Percentiles rank a stretch among this genome's conserved stretches.
Evolutionary conservation across 1,140 invertebrate species (phyloP).

Genomic region (Saccostrea glomerata): DNA sequence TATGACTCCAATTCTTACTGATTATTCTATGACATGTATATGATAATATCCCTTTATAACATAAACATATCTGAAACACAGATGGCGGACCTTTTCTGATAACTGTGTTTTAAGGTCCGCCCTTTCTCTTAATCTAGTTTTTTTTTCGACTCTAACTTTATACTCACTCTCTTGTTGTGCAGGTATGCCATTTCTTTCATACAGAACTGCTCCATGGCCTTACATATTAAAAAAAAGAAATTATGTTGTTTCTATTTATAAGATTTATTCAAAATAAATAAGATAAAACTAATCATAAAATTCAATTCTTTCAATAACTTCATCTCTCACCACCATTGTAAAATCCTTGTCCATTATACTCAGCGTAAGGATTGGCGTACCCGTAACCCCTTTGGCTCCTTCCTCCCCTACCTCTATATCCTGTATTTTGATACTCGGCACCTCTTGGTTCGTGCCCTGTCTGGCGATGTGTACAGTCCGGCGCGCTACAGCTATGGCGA

Average conservation of each 20-base stretch:
- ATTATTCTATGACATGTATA: no score
- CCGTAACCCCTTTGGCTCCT: background rate
- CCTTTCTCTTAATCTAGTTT: no score
- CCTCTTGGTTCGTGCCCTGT: background rate
- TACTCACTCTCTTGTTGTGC: background rate
- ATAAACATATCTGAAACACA: no score
- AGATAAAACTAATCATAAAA: no score
- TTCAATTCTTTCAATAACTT: no score
- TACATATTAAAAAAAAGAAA: background rate
- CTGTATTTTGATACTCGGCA: background rate
- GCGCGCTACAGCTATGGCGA: constrained; percentile 8
- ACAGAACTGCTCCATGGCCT: background rate
- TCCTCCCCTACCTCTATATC: background rate
- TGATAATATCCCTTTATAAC: no score
- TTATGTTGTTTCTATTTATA: no score
- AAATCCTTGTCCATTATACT: background rate
- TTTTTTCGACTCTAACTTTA: no score
- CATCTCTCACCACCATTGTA: background rate
- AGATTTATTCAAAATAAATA: no score
- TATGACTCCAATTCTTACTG: no score
- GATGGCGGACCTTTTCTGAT: no score
- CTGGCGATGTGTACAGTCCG: constrained; percentile 7
- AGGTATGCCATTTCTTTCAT: background rate
- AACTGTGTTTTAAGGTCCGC: no score
- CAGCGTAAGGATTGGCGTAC: background rate